phyloP scores from a whole-genome alignment of 2,888 invertebrate genomes.

The Xestia sexstrigata region DNA sequence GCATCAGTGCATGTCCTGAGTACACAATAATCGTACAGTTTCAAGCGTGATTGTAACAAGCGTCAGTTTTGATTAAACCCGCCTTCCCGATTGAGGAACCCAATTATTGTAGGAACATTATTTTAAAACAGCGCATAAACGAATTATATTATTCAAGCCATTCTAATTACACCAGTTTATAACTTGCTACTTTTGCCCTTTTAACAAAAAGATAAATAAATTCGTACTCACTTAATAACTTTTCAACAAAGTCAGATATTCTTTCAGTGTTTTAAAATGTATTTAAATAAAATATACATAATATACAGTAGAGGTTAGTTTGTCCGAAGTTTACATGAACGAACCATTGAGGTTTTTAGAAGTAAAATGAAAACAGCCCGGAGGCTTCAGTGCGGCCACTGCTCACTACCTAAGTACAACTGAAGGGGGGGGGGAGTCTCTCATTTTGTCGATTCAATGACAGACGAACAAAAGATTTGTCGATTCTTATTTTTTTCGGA shows the following conservation, averaged over 20 bases:
- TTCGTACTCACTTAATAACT: background rate
- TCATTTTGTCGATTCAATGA: no score
- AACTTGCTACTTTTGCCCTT: background rate
- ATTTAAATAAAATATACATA: background rate
- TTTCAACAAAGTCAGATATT: background rate
- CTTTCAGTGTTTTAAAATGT: background rate
- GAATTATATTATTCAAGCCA: background rate
- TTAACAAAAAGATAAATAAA: background rate
- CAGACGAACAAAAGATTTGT: no score
- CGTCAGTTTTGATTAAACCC: background rate
- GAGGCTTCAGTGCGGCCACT: background rate
- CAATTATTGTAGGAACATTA: background rate
- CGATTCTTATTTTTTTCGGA: no score
- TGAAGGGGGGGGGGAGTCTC: no score
- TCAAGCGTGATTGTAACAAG: background rate
- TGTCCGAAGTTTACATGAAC: background rate
- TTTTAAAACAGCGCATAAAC: slow-evolving; percentile 4
- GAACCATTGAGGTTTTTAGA: background rate
- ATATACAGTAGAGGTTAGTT: background rate
- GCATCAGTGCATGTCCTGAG: background rate
- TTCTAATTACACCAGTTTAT: background rate
- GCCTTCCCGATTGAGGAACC: background rate
- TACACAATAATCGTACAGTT: background rate
- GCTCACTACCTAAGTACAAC: background rate
- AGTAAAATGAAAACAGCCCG: background rate